phyloP scores from a whole-genome alignment of 35 echinoderm and acorn worm species.

The Anneissia japonica region DNA sequence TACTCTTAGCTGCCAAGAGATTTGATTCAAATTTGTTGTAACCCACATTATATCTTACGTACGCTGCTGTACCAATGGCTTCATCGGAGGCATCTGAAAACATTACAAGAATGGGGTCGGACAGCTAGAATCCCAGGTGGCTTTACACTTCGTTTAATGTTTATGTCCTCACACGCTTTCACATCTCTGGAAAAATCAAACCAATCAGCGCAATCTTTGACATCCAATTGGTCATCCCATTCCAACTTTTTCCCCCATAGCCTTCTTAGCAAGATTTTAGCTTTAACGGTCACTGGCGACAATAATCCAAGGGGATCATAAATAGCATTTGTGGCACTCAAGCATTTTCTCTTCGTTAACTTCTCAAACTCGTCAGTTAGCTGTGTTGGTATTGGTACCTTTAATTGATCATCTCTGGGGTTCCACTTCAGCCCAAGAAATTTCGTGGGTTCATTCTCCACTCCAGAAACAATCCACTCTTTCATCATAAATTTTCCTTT shows the following conservation, averaged over 20 bases:
- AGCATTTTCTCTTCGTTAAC: constrained; percentile 2
- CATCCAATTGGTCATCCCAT: constrained; percentile 33
- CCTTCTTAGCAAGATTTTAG: constrained; percentile 43
- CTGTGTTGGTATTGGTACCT: no score
- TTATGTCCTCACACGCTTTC: neutral
- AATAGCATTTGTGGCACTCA: constrained; percentile 13
- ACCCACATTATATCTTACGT: neutral
- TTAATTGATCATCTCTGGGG: no score
- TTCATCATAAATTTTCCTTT: constrained; percentile 8
- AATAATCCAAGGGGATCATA: constrained; percentile 32
- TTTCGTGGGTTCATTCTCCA: neutral
- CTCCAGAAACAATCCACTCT: constrained; percentile 13
- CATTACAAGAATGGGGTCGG: neutral
- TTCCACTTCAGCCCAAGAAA: constrained; percentile 9
- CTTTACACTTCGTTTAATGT: constrained; percentile 28
- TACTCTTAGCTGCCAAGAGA: no score
- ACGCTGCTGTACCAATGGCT: constrained; percentile 36
- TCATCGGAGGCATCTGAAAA: constrained; percentile 59
- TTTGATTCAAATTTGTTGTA: no score
- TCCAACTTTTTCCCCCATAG: constrained; percentile 35
- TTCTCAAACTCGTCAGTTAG: no score
- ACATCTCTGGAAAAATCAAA: constrained; percentile 16
- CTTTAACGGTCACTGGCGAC: constrained; percentile 37
- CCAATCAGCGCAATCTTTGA: constrained; percentile 9
- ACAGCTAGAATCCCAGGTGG: no score